Conservation (phyloP, 2,113 vertebrate genomes). For the Poeciliopsis prolifica region DNA sequence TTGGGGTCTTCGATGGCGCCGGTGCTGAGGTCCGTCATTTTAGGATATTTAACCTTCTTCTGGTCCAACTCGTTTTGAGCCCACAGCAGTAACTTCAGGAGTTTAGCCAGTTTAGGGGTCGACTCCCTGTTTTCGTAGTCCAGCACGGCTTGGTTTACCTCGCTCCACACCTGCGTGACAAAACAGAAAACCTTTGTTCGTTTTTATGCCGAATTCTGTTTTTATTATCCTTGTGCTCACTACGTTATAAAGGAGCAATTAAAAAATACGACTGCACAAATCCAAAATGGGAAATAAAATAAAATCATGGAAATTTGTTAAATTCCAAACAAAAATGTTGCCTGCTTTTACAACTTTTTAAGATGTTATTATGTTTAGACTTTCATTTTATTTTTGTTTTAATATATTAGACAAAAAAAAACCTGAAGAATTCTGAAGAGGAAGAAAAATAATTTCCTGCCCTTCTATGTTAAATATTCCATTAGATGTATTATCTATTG, state of each 20-base stretch:
- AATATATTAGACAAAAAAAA: no score
- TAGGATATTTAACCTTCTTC: slow-evolving; percentile 99
- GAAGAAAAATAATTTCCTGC: no score
- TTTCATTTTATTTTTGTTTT: no score
- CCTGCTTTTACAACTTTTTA: no score
- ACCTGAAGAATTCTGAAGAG: no score
- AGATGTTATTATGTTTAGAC: no score
- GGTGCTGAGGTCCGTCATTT: slow-evolving; percentile 99
- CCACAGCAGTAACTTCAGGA: slow-evolving; percentile 97
- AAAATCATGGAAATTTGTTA: background rate
- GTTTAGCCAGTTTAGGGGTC: slow-evolving; percentile 96
- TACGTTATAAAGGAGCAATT: background rate
- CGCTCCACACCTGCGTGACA: slow-evolving; percentile 91
- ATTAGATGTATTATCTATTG: no score
- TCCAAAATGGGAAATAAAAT: background rate
- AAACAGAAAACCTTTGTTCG: background rate
- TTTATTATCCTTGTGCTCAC: background rate
- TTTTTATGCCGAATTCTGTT: background rate
- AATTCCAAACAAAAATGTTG: no score
- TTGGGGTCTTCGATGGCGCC: slow-evolving; percentile 97
- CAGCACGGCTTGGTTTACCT: slow-evolving; percentile 97
- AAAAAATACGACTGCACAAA: background rate
- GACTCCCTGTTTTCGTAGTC: slow-evolving; percentile 95
- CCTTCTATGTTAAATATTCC: no score
- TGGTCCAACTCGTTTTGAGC: slow-evolving; percentile 98